Evolutionary conservation across 2,113 vertebrate species (phyloP).

Genomic region (Salminus brasiliensis): DNA sequence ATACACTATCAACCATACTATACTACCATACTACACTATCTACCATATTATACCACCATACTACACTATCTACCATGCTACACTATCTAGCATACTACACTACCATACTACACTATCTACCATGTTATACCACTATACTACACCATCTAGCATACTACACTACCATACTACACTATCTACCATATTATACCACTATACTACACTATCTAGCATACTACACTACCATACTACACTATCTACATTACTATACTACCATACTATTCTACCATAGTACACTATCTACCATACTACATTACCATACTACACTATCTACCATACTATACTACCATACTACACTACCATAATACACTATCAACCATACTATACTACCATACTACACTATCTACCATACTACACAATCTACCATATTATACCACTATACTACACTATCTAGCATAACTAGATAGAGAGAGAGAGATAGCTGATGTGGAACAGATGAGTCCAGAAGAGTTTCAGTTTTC

Average conservation of each 20-base stretch:
- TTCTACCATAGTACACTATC: too few relatives aligned
- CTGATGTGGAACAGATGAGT: neutral
- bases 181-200: too few relatives aligned
- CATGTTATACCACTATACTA: too few relatives aligned
- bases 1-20: neutral
- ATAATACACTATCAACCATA: neutral
- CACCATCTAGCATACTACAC: neutral
- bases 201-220: neutral
- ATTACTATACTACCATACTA: neutral
- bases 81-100: too few relatives aligned
- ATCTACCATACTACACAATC: neutral
- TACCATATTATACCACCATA: neutral
- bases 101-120: too few relatives aligned
- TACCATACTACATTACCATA: too few relatives aligned
- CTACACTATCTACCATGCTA: neutral
- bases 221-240: too few relatives aligned
- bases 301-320: neutral
- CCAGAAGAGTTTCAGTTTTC: neutral
- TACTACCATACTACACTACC: neutral
- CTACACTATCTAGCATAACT: conserved; percentile 18
- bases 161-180: too few relatives aligned
- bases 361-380: neutral
- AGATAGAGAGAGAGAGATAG: too few relatives aligned
- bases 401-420: too few relatives aligned
- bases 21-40: too few relatives aligned